Evolutionary conservation across 2,888 invertebrate species (phyloP).

Genomic region (Aporophyla lueneburgensis): DNA sequence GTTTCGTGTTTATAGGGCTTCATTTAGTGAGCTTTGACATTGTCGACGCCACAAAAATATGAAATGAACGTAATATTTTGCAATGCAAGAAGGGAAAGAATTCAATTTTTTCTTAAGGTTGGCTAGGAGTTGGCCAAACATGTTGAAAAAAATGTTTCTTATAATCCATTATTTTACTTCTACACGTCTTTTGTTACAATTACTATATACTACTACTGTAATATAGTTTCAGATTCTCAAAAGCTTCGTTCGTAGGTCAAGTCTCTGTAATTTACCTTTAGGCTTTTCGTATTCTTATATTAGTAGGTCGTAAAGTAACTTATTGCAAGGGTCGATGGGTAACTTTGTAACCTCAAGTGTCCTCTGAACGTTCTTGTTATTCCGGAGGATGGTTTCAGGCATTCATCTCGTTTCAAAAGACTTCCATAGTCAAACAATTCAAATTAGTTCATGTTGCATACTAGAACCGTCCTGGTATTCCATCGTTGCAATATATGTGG

Average conservation of each 20-base stretch:
- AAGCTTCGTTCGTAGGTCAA: conserved; percentile 12
- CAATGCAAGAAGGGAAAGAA: not conserved
- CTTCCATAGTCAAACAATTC: conserved; percentile 42
- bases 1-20: conserved; percentile 40
- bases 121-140: not conserved
- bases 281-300: conserved; percentile 43
- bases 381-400: conserved; percentile 64
- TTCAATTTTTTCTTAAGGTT: not conserved
- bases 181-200: not conserved
- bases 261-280: conserved; percentile 30
- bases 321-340: conserved; percentile 70
- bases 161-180: not conserved
- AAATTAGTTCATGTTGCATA: conserved; percentile 13
- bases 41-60: not conserved
- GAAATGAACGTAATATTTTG: conserved; percentile 21
- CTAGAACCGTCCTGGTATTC: conserved; percentile 50
- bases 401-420: conserved; percentile 52
- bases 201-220: not conserved
- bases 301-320: conserved; percentile 65
- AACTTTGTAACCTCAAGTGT: conserved; percentile 75
- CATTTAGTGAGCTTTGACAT: conserved; percentile 9
- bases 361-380: conserved; percentile 73
- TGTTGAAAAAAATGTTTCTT: not conserved
- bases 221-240: conserved; percentile 10
- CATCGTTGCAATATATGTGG: conserved; percentile 51